Base-by-base conservation (phyloP, 1,140 invertebrate genomes). In the Drosophila watanabei region DNA sequence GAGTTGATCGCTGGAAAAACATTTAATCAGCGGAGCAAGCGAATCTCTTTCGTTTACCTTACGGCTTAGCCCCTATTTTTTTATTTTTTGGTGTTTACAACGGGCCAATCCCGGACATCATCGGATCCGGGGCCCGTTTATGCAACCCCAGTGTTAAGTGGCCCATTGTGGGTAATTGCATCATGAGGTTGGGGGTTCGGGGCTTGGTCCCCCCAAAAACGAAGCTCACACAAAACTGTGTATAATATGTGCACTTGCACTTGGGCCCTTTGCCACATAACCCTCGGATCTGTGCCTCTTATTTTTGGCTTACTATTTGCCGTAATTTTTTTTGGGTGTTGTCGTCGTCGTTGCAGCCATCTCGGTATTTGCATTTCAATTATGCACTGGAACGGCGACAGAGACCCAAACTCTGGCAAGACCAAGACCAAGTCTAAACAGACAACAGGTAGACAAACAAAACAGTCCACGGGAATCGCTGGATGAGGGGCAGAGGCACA, bases 401-500 rank as follows among this genome's bases (percentile, higher is more conserved):
- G 33, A 30, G 30, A 56, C 20, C 54, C n/a, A 16, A 28, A 24
- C 54, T 9, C 52, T 24, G 49, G 32, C 30, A 32, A 56, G 56
- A 59, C 58, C 77, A 71, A 79, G 66, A 56, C 52, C 66, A 72
- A 56, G 54, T 71, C 75, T 70, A 79, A 79, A 79, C 75, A 78
- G 75, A 79, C 75, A 79, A 70, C 75, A 79, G 75, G 75, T 79
- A 72, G 66, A 64, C 76, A 79, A 79, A 79, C 66, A 79, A 63
- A 70, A 62, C 58, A 58, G 57, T 37, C 56, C 32, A 46, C 62
- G 72, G 61, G 70, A 77, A 75, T 58, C 30, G 68, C 18, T n/a
- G n/a, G n/a, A 16, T 30, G 5, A n/a, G n/a, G 48, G 56, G 18
- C 3, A 30, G 13, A 20, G 32, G 30, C 37, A 45, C 70, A 73